phyloP scores from a whole-genome alignment of 2,113 vertebrate genomes.

The Castor canadensis region DNA sequence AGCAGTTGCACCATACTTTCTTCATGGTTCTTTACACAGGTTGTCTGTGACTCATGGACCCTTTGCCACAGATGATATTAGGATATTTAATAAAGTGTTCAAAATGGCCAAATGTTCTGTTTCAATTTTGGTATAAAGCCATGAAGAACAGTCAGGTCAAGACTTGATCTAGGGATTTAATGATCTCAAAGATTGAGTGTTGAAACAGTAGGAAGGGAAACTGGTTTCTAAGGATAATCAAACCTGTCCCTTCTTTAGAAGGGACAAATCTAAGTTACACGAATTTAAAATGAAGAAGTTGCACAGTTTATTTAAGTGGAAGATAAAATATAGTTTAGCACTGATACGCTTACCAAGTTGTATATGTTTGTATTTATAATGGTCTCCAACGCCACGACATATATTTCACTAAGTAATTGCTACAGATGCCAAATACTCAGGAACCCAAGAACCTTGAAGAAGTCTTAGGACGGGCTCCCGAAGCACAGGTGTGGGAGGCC shows the following conservation, averaged over 20 bases:
- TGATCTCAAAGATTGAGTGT: background rate
- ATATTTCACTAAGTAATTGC: background rate
- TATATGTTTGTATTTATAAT: background rate
- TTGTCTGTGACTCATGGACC: background rate
- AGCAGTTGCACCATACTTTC: background rate
- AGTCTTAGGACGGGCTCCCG: background rate
- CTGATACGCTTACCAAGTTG: background rate
- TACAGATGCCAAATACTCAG: background rate
- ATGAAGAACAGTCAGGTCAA: background rate
- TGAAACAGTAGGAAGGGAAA: background rate
- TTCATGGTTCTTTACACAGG: background rate
- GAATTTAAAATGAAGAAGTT: background rate
- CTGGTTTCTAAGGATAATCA: background rate
- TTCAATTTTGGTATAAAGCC: conserved; percentile 17
- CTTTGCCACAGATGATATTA: background rate
- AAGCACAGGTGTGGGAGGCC: background rate
- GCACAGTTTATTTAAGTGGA: background rate
- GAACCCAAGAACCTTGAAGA: background rate
- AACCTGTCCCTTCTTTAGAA: background rate
- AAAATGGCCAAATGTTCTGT: background rate
- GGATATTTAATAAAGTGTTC: background rate
- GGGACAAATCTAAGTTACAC: background rate
- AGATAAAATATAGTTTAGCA: background rate
- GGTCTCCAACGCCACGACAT: background rate
- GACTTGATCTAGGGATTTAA: conserved; percentile 24